Conservation (phyloP, 1,140 invertebrate species). For the Eufriesea mexicana region DNA sequence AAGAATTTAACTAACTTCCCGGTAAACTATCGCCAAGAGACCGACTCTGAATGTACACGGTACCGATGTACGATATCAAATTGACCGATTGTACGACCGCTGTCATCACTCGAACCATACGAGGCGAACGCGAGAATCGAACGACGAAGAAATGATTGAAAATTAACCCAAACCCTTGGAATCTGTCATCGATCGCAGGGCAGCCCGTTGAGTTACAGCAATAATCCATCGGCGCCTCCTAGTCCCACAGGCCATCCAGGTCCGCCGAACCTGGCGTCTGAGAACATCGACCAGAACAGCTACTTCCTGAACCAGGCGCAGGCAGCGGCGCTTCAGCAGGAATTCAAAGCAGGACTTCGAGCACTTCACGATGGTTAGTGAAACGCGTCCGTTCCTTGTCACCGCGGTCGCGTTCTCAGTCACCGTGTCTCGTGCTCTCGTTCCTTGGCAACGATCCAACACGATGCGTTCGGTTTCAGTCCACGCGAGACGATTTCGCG, state of each 20-base stretch:
- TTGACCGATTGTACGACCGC: too few relatives aligned
- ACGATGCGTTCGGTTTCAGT: too few relatives aligned
- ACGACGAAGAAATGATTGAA: not conserved
- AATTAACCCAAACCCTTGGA: too few relatives aligned
- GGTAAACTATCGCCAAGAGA: too few relatives aligned
- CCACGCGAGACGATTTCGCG: too few relatives aligned
- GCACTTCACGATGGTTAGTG: slow-evolving; percentile 94
- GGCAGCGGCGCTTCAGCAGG: slow-evolving; percentile 88
- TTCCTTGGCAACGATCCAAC: slow-evolving; percentile 37
- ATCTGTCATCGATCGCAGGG: slow-evolving; percentile 68
- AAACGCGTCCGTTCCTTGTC: not conserved
- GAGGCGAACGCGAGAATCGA: not conserved
- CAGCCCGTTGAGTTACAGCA: slow-evolving; percentile 81
- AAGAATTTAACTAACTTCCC: too few relatives aligned
- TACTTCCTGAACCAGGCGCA: slow-evolving; percentile 89
- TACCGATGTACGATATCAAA: too few relatives aligned
- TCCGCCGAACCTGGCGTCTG: slow-evolving; percentile 73
- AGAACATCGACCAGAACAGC: slow-evolving; percentile 82
- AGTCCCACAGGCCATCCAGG: slow-evolving; percentile 79
- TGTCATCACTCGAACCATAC: too few relatives aligned
- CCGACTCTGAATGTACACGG: too few relatives aligned
- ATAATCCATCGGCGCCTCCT: slow-evolving; percentile 80
- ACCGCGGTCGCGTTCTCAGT: not conserved
- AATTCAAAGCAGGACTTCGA: slow-evolving; percentile 97
- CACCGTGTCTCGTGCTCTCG: not conserved